These are phyloP conservation scores for Orius insidiosus DNA, from an alignment of 1,140 invertebrate species.

Conservation along the genomic window DNA sequence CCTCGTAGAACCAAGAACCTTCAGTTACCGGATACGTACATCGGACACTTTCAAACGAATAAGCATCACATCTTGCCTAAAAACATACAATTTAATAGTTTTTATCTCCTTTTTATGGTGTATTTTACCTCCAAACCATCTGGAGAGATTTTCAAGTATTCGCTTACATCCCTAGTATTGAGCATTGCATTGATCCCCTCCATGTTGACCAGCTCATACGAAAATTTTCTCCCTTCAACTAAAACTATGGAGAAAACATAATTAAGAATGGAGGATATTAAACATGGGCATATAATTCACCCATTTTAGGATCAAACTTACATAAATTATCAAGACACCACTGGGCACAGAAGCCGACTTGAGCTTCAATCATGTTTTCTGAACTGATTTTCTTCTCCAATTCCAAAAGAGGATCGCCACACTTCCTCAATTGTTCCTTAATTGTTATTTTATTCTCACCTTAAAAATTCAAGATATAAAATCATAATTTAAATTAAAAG, in stretches of 20 bases:
- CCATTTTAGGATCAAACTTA: conserved; percentile 43
- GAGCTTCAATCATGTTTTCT: conserved; percentile 44
- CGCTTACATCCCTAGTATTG: conserved; percentile 81
- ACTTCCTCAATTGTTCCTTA: conserved; percentile 37
- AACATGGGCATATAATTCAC: background rate
- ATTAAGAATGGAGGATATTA: conserved; percentile 1
- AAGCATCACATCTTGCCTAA: conserved; percentile 78
- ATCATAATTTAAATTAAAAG: conserved; percentile 6
- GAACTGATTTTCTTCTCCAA: conserved; percentile 45
- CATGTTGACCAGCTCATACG: conserved; percentile 57
- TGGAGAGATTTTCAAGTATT: conserved; percentile 86
- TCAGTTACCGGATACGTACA: conserved; percentile 77
- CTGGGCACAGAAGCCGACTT: conserved; percentile 83
- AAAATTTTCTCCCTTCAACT: conserved; percentile 54
- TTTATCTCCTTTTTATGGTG: too few species aligned
- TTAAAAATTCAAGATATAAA: conserved; percentile 21
- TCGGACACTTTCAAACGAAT: conserved; percentile 83
- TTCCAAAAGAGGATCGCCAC: conserved; percentile 42
- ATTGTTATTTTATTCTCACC: conserved; percentile 78
- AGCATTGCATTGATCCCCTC: conserved; percentile 71
- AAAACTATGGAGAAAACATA: conserved; percentile 38
- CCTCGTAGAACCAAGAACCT: conserved; percentile 88
- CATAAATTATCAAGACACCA: conserved; percentile 90
- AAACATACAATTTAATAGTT: too few species aligned
- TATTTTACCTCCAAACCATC: conserved; percentile 73